phyloP scores from a whole-genome alignment of 2,888 invertebrate species.

The Epistrophella euchroma region DNA sequence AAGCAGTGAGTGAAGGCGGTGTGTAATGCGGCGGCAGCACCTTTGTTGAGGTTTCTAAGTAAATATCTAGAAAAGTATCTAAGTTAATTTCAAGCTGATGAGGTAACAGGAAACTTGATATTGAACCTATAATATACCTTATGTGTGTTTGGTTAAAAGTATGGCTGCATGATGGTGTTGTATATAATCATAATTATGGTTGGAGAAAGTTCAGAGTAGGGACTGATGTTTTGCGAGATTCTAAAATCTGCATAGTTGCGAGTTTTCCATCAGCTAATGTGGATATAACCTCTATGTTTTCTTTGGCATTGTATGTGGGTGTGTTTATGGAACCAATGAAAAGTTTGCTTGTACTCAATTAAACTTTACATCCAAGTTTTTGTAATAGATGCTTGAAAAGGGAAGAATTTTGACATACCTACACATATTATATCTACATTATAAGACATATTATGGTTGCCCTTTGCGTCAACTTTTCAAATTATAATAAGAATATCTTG shows the following conservation, averaged over 20 bases:
- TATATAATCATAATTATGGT: conserved; percentile 2
- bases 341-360: conserved; percentile 56
- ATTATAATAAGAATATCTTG: conserved; percentile 26
- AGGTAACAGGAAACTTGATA: conserved; percentile 64
- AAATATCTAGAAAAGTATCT: conserved; percentile 58
- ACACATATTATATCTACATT: background rate
- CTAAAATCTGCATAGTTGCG: conserved; percentile 33
- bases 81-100: conserved; percentile 71
- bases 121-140: conserved; percentile 29
- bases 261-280: conserved; percentile 32
- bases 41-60: conserved; percentile 32
- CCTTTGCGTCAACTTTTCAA: conserved; percentile 44
- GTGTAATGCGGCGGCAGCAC: background rate
- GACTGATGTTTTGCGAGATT: conserved; percentile 19
- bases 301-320: background rate
- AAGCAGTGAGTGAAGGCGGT: background rate
- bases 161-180: background rate
- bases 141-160: background rate
- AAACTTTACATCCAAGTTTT: conserved; percentile 26
- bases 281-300: conserved; percentile 18
- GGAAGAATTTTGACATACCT: conserved; percentile 1
- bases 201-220: conserved; percentile 34
- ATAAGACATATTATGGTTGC: conserved; percentile 43
- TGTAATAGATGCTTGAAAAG: conserved; percentile 16
- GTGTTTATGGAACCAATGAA: conserved; percentile 38